A percentile compares a stretch with the other conserved stretches of the same genome.
These are phyloP conservation scores for Nyleta sp. DNA, from an alignment of 2,888 invertebrate genomes.

Conservation along the genomic window DNA sequence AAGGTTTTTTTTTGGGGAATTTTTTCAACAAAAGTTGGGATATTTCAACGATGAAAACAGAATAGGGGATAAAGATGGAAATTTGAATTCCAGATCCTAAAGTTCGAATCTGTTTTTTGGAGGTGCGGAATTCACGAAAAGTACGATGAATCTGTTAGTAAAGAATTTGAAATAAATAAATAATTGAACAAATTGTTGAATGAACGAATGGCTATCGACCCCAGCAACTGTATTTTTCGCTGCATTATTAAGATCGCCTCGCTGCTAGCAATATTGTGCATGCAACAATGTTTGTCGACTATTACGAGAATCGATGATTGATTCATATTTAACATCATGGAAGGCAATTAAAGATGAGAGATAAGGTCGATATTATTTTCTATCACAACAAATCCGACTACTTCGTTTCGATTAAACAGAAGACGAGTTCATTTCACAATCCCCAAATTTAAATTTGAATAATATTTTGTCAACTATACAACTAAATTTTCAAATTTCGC, in stretches of 20 bases:
- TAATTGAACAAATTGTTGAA: background rate
- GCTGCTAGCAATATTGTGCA: background rate
- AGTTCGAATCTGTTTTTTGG: no score
- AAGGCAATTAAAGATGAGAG: constrained; percentile 8
- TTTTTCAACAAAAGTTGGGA: no score
- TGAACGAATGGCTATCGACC: constrained; percentile 13
- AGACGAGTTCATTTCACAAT: constrained; percentile 13
- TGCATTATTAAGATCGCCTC: constrained; percentile 1
- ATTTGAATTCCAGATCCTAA: no score
- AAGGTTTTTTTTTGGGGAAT: no score
- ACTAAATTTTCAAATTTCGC: background rate
- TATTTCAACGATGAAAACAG: no score
- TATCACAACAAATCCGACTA: constrained; percentile 4
- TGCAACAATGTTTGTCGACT: constrained; percentile 13
- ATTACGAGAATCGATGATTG: constrained; percentile 11
- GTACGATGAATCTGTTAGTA: no score
- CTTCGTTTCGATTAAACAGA: constrained; percentile 14
- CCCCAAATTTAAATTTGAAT: background rate
- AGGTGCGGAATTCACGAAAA: no score
- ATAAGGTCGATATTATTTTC: constrained; percentile 4
- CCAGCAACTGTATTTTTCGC: constrained; percentile 10
- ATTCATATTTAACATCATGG: constrained; percentile 15
- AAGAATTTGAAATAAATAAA: background rate
- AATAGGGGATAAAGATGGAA: no score
- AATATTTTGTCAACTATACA: background rate